phyloP scores from a whole-genome alignment of 2,797 vertebrate species.

The Acanthornis magna region DNA sequence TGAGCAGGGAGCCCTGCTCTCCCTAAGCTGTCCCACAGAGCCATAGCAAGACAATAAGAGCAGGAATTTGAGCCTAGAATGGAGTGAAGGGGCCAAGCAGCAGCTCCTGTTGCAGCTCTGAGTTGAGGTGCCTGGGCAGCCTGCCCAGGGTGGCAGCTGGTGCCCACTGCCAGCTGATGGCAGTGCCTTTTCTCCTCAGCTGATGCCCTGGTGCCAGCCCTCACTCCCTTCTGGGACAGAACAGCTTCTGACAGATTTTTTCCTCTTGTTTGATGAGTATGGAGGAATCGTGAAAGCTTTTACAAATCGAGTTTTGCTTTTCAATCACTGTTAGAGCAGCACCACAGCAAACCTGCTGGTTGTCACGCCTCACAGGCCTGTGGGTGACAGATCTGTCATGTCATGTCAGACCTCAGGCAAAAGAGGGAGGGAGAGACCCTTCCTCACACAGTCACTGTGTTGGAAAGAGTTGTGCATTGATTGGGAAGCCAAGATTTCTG shows the following conservation, averaged over 20 bases:
- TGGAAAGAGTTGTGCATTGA: not conserved
- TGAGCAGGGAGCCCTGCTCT: not conserved
- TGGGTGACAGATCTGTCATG: not conserved
- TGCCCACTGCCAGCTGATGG: not conserved
- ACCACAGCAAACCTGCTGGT: not conserved
- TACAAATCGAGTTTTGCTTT: not conserved
- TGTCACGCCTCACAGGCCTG: not conserved
- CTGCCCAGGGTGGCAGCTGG: not conserved
- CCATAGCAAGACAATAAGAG: not conserved
- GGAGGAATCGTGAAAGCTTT: not conserved
- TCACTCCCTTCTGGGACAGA: not conserved
- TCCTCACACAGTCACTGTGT: rapidly evolving
- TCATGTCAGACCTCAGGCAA: not conserved
- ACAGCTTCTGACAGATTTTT: not conserved
- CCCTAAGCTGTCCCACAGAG: not conserved
- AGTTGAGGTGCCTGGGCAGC: not conserved
- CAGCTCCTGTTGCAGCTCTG: not conserved
- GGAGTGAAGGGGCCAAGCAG: not conserved
- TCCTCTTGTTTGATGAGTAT: not conserved
- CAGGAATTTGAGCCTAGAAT: not conserved
- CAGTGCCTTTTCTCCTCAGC: not conserved
- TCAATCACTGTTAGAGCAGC: not conserved
- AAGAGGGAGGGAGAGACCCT: not conserved
- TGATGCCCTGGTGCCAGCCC: not conserved
- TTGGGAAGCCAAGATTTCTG: not conserved